Evolutionary conservation across 2,888 invertebrate genomes (phyloP).

Genomic region (Neocrepidodera transversa): DNA sequence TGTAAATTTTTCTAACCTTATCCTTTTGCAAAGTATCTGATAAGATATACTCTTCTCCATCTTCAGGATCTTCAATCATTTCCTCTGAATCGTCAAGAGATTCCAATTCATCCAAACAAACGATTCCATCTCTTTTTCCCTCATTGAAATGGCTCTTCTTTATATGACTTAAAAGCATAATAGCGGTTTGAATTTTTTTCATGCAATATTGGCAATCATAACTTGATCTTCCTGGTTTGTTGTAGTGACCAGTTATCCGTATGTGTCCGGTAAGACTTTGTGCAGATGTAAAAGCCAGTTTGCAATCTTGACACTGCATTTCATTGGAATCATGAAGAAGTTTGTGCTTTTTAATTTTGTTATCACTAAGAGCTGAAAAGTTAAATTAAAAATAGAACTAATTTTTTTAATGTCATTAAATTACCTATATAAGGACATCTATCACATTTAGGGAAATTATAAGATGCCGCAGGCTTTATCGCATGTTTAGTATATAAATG

Average conservation of each 20-base stretch:
- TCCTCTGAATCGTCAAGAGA: conserved; percentile 40
- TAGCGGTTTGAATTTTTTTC: conserved; percentile 73
- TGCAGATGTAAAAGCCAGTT: conserved; percentile 62
- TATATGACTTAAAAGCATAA: conserved; percentile 76
- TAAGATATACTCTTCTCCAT: conserved; percentile 46
- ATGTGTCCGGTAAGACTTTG: conserved; percentile 62
- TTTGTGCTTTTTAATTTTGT: conserved; percentile 75
- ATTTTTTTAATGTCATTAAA: conserved; percentile 12
- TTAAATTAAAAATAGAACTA: neutral
- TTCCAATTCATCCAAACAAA: conserved; percentile 62
- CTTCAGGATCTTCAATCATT: conserved; percentile 47
- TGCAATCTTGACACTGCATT: conserved; percentile 66
- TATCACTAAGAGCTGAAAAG: conserved; percentile 70
- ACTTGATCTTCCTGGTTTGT: conserved; percentile 28
- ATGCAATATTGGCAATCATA: conserved; percentile 77
- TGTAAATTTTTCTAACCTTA: conserved; percentile 28
- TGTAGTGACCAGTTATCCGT: conserved; percentile 64
- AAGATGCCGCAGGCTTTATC: conserved; percentile 72
- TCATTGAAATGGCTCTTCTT: conserved; percentile 70
- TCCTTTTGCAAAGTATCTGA: conserved; percentile 39
- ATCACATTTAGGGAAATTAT: conserved; percentile 80
- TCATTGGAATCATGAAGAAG: conserved; percentile 66
- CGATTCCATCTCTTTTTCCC: conserved; percentile 71
- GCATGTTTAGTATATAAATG: conserved; percentile 84
- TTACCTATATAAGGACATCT: conserved; percentile 71